Evolutionary conservation across 2,888 invertebrate genomes (phyloP).

Genomic region (Amiota minor): DNA sequence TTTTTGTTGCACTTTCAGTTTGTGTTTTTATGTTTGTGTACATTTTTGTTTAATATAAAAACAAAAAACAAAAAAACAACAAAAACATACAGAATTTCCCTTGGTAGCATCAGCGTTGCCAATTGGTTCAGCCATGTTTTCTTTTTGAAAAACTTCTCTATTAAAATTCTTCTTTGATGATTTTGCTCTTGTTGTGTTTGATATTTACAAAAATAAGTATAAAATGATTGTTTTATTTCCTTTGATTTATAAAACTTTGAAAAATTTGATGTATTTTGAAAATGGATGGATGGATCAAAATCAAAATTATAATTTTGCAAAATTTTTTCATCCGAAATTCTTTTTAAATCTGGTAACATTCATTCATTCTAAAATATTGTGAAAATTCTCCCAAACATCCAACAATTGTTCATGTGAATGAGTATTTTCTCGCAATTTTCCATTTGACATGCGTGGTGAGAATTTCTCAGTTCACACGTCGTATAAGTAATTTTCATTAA

Average conservation of each 20-base stretch:
- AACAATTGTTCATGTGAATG: constrained; percentile 38
- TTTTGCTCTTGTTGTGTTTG: too few relatives aligned
- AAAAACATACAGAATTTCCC: constrained; percentile 63
- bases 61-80: neutral
- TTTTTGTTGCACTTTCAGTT: neutral
- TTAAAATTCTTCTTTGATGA: too few relatives aligned
- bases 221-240: too few relatives aligned
- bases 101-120: constrained; percentile 57
- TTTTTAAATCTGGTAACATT: constrained; percentile 53
- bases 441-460: constrained; percentile 47
- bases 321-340: too few relatives aligned
- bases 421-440: neutral
- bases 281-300: too few relatives aligned
- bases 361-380: constrained; percentile 4
- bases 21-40: constrained; percentile 8
- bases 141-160: too few relatives aligned
- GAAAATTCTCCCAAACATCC: constrained; percentile 50
- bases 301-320: too few relatives aligned
- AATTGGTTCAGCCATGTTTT: constrained; percentile 43
- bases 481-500: constrained; percentile 51
- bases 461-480: constrained; percentile 50
- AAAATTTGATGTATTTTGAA: too few relatives aligned
- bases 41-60: constrained; percentile 8
- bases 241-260: too few relatives aligned
- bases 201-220: neutral